phyloP scores from a whole-genome alignment of 2,113 vertebrate species.

The Pelmatolapia mariae region DNA sequence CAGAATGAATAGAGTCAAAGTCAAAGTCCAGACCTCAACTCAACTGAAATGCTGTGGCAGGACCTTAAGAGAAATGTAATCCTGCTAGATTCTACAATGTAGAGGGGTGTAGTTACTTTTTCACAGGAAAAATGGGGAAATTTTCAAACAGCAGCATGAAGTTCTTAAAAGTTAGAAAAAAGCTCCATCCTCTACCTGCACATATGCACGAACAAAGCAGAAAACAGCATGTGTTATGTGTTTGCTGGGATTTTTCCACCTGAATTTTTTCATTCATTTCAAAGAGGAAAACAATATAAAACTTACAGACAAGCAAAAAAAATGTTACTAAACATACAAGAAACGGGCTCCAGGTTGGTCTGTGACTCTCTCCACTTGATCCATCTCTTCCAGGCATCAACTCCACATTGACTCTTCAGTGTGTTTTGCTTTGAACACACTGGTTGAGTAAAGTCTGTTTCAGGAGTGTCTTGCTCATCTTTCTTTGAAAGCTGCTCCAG shows the following conservation, averaged over 20 bases:
- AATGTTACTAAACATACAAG: conserved; percentile 36
- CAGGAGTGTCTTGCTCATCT: neutral
- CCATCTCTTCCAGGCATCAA: conserved; percentile 91
- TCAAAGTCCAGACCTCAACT: neutral
- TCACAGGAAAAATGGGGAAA: fast-evolving
- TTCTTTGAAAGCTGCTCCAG: neutral
- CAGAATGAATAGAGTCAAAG: neutral
- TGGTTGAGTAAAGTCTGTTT: neutral
- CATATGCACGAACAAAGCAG: neutral
- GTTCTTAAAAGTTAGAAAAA: neutral
- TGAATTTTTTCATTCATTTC: fast-evolving
- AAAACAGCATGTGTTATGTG: neutral
- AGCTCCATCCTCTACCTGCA: neutral
- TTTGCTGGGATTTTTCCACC: neutral
- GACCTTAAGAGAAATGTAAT: neutral
- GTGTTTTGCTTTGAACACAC: conserved; percentile 9
- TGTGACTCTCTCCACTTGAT: conserved; percentile 83
- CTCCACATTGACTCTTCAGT: conserved; percentile 79
- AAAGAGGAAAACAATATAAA: neutral
- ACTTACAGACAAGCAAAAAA: fast-evolving
- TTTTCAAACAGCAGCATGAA: neutral
- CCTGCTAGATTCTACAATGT: neutral
- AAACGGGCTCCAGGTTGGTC: conserved; percentile 74
- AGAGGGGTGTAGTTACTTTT: neutral
- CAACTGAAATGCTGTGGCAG: fast-evolving